Conservation (phyloP, 2,113 vertebrate species). For the Electrona antarctica region DNA sequence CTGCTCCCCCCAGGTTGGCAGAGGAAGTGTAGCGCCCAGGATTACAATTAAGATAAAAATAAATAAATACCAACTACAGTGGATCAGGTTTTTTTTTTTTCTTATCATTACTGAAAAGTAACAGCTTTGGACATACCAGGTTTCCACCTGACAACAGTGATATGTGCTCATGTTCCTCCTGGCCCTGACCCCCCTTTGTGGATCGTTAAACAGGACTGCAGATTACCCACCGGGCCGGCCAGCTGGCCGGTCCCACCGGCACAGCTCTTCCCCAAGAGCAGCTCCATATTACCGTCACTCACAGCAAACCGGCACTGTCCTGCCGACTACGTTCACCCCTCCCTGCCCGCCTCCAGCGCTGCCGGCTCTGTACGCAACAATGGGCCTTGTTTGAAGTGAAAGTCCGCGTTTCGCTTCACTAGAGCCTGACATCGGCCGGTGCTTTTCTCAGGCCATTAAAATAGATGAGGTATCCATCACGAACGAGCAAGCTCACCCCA, state of each 20-base stretch:
- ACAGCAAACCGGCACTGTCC: conserved; percentile 54
- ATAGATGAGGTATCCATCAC: conserved; percentile 67
- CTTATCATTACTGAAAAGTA: too few relatives aligned
- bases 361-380: too few relatives aligned
- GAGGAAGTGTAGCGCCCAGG: too few relatives aligned
- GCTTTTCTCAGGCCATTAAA: conserved; percentile 73
- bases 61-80: too few relatives aligned
- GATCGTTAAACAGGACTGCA: conserved; percentile 67
- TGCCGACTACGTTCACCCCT: conserved; percentile 20
- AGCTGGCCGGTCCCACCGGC: conserved; percentile 49
- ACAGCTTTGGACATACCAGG: too few relatives aligned
- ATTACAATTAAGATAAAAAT: too few relatives aligned
- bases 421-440: conserved; percentile 61
- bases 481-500: conserved; percentile 31
- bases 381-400: conserved; percentile 63
- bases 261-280: conserved; percentile 68
- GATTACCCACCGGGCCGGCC: conserved; percentile 64
- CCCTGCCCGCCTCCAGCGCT: conserved; percentile 10
- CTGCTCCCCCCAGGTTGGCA: too few relatives aligned
- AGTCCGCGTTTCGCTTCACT: conserved; percentile 56
- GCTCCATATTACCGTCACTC: conserved; percentile 68
- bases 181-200: conserved; percentile 53
- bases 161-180: conserved; percentile 56
- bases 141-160: too few relatives aligned
- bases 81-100: too few relatives aligned